Evolutionary conservation across 2,888 invertebrate species (phyloP), one percentile per base, ranked within the genome.

Genomic region (Orchesella flavescens): DNA sequence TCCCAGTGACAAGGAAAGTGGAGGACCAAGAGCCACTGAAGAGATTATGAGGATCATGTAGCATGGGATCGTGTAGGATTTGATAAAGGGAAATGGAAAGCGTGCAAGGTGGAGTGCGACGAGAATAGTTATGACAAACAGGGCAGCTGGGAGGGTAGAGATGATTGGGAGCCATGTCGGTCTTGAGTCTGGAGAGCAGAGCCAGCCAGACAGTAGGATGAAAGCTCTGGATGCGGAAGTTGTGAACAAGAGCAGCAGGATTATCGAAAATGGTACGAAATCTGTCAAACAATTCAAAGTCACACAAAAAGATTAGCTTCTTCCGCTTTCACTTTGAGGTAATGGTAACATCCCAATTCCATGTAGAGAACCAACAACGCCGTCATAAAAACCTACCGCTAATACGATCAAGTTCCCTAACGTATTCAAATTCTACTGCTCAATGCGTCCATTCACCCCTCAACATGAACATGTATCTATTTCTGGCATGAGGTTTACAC

Each of bases 251-350:
- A 88, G 86, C 77, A 88, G 85, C 76, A 88, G 87, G 87, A 88
- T 88, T 86, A 88, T 84, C 68, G 87, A 87, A 85, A 88, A 88
- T 77, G 88, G 88, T 80, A 86, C 86, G 85, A 88, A 88, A 88
- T 88, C 88, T 88, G 88, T 86, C 86, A 87, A 87, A 87, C 83
- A 84, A 86, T 83, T 78, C 75, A 86, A 79, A 83, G 72, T 76
- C 84, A 82, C 46, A 79, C 79, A 72, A 65, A 65, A 76, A 57
- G 85, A 86, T 85, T 83, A 86, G 83, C 76, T 79, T 79, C 59
- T 84, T 84, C 85, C 84, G 84, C 84, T 83, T 83, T 83, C 85
- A 79, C 79, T 34, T 34, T 34, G 34, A 34, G 34, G 34, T 34
- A 34, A 7, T 73, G 7, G n/a, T n/a, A n/a, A n/a, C n/a, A n/a